These are phyloP conservation scores for Tuberolachnus salignus DNA, from an alignment of 2,888 invertebrate species.

Conservation along the genomic window DNA sequence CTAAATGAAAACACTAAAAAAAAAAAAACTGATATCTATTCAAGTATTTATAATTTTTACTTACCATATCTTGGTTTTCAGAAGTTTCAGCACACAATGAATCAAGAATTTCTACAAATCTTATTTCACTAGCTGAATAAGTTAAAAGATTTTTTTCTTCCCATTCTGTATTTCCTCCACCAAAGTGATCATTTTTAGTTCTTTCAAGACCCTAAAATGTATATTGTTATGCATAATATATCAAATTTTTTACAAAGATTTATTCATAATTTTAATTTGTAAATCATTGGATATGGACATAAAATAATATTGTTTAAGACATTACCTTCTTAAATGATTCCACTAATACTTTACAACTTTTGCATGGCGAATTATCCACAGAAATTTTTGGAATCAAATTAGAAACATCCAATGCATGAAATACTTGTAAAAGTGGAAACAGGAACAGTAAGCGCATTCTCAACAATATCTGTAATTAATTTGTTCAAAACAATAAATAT, in stretches of 20 bases:
- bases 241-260: not conserved
- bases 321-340: conserved; percentile 74
- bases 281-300: not conserved
- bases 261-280: not conserved
- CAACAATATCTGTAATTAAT: conserved; percentile 32
- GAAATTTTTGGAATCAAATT: conserved; percentile 62
- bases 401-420: conserved; percentile 32
- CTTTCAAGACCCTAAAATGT: conserved; percentile 73
- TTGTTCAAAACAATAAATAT: not conserved
- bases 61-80: conserved; percentile 43
- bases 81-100: conserved; percentile 76
- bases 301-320: not conserved
- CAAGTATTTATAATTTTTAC: conserved; percentile 10
- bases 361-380: conserved; percentile 71
- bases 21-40: conserved; percentile 32
- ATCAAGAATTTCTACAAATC: conserved; percentile 90
- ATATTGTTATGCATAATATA: not conserved
- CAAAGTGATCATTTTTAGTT: conserved; percentile 86
- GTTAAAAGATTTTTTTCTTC: conserved; percentile 84
- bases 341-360: conserved; percentile 75
- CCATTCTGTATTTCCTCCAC: conserved; percentile 93
- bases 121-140: conserved; percentile 85
- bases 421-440: conserved; percentile 7
- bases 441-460: conserved; percentile 32
- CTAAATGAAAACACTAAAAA: conserved; percentile 79